Conservation (phyloP, 2,797 vertebrate genomes). For the Xerus rutilus region DNA sequence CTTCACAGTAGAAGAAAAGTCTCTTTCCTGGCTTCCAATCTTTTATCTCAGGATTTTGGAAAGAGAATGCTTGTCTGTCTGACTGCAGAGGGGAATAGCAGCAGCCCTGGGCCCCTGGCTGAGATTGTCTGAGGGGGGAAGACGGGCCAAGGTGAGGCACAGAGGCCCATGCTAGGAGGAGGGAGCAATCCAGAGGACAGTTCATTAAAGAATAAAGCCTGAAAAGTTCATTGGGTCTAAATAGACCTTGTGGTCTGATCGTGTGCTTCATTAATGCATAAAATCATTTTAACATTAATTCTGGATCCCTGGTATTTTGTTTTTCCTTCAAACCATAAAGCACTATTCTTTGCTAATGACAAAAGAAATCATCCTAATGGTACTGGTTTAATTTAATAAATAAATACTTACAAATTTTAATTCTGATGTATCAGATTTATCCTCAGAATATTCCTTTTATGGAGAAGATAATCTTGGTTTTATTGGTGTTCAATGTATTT, state of each 20-base stretch:
- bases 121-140: neutral
- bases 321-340: neutral
- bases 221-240: too few species aligned
- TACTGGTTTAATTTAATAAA: neutral
- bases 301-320: neutral
- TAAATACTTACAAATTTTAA: neutral
- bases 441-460: neutral
- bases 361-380: neutral
- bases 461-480: neutral
- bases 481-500: neutral
- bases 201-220: neutral
- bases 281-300: conserved; percentile 25
- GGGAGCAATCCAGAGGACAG: too few species aligned
- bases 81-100: neutral
- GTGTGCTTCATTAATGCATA: neutral
- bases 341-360: neutral
- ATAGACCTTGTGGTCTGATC: neutral
- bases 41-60: neutral
- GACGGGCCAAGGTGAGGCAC: too few species aligned
- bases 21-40: neutral
- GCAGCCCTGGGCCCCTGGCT: neutral
- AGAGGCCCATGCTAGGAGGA: neutral
- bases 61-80: neutral
- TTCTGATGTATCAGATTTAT: neutral
- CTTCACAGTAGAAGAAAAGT: neutral